A percentile compares a stretch with the other conserved stretches of the same genome.
These are phyloP conservation scores for Ostrea denselamellosa DNA, from an alignment of 1,140 invertebrate species.

Conservation along the genomic window DNA sequence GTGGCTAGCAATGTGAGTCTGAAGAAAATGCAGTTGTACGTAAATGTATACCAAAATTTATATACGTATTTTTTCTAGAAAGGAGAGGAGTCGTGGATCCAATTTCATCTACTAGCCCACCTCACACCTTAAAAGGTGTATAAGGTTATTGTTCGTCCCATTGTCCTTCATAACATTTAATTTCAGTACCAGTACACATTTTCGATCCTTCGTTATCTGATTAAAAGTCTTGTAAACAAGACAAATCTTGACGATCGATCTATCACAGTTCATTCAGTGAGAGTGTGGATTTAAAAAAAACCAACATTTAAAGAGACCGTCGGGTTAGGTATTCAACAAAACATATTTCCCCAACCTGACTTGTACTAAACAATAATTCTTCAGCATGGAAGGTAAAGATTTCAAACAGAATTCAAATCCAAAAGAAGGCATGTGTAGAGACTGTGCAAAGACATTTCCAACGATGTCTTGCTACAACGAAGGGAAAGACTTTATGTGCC, in stretches of 20 bases:
- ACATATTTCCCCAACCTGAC: slow-evolving; percentile 8
- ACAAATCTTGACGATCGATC: neutral
- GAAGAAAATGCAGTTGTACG: no score
- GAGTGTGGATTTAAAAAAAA: slow-evolving; percentile 9
- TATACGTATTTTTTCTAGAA: no score
- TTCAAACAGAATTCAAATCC: neutral
- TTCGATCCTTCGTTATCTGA: no score
- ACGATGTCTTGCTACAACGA: slow-evolving; percentile 38
- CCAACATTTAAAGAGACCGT: neutral
- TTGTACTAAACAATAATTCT: slow-evolving; percentile 1
- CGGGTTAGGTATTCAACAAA: slow-evolving; percentile 35
- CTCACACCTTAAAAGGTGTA: no score
- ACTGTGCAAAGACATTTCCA: slow-evolving; percentile 1
- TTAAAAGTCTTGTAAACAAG: no score
- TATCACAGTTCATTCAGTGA: neutral
- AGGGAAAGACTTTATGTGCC: slow-evolving; percentile 1
- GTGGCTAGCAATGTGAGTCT: no score
- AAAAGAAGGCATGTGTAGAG: neutral
- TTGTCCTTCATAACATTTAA: no score
- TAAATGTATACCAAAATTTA: no score
- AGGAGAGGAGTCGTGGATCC: no score
- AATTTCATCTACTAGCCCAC: no score
- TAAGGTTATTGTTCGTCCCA: no score
- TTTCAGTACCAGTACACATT: no score
- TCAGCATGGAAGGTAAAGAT: neutral